Conservation (phyloP, 2,797 vertebrate species). For the Hoplostethus atlanticus region DNA sequence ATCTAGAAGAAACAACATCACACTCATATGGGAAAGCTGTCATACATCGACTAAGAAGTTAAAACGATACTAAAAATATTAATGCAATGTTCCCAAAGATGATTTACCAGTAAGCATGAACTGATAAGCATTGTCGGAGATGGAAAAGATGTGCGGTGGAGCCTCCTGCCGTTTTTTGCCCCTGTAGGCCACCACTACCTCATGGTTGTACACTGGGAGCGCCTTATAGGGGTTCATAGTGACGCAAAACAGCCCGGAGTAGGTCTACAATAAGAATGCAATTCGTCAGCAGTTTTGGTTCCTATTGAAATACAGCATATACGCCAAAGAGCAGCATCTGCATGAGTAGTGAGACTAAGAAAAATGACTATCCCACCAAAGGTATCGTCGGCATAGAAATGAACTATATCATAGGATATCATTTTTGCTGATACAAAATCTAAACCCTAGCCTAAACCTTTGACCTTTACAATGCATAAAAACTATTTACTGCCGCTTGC, state of each 20-base stretch:
- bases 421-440: too few relatives aligned
- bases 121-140: conserved; percentile 85
- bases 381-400: not conserved
- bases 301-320: not conserved
- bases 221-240: conserved; percentile 77
- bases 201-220: conserved; percentile 85
- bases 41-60: not conserved
- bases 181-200: conserved; percentile 71
- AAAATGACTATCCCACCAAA: too few relatives aligned
- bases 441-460: not conserved
- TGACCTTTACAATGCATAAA: not conserved
- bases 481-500: not conserved
- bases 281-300: not conserved
- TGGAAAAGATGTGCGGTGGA: conserved; percentile 79
- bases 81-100: not conserved
- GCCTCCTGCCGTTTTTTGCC: conserved; percentile 74
- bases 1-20: conserved; percentile 71
- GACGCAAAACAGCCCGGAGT: conserved; percentile 74
- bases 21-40: not conserved
- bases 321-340: not conserved
- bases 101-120: conserved; percentile 87
- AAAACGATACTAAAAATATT: not conserved
- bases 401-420: not conserved
- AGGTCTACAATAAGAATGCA: conserved; percentile 49
- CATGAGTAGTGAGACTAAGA: not conserved